phyloP scores from a whole-genome alignment of 2,888 invertebrate species.

The Mylabris sibirica region DNA sequence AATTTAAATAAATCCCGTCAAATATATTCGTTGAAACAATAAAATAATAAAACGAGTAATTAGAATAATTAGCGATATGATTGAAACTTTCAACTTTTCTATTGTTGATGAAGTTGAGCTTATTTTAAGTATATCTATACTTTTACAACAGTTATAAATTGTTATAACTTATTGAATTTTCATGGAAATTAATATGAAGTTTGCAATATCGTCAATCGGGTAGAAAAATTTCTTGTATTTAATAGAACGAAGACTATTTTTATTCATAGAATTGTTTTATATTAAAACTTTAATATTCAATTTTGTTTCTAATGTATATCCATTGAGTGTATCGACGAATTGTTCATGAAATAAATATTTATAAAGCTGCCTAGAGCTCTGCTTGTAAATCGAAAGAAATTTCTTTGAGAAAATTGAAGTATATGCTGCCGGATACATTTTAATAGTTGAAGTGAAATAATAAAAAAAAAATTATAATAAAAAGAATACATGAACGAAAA shows the following conservation, averaged over 20 bases:
- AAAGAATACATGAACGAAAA: background rate
- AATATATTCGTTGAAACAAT: background rate
- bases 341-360: conserved; percentile 34
- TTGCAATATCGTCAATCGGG: background rate
- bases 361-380: conserved; percentile 28
- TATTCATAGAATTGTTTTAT: conserved; percentile 26
- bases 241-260: conserved; percentile 9
- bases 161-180: background rate
- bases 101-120: background rate
- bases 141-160: background rate
- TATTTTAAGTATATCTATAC: background rate
- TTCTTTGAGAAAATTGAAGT: conserved; percentile 28
- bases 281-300: conserved; percentile 33
- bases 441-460: conserved; percentile 8
- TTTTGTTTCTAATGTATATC: conserved; percentile 30
- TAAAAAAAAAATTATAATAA: background rate
- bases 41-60: background rate
- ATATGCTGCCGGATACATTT: background rate
- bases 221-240: background rate
- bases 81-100: background rate
- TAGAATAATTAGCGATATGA: background rate
- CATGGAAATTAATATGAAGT: no score
- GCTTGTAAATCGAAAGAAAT: conserved; percentile 30
- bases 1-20: background rate
- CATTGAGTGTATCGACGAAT: conserved; percentile 25